Conservation (phyloP, 1,140 invertebrate species). For the Thaumetopoea pityocampa region DNA sequence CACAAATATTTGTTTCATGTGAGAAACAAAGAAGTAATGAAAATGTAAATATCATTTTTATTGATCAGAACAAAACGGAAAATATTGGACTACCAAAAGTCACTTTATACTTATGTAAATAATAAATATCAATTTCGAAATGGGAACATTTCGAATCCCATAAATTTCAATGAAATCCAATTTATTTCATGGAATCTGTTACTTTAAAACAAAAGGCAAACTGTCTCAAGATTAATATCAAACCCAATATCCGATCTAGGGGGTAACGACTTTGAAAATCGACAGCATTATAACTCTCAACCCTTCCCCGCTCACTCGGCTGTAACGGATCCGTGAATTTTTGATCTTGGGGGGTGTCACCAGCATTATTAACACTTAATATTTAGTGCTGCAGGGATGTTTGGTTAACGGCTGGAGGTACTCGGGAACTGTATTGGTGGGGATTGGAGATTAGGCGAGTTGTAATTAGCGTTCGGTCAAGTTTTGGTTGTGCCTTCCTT, state of each 20-base stretch:
- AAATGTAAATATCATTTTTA: too few relatives aligned
- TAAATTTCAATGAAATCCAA: slow-evolving; percentile 11
- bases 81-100: too few relatives aligned
- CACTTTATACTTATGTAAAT: too few relatives aligned
- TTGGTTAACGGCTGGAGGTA: slow-evolving; percentile 30
- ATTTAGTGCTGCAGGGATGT: slow-evolving; percentile 51
- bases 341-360: slow-evolving; percentile 52
- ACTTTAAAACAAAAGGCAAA: slow-evolving; percentile 14
- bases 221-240: slow-evolving; percentile 38
- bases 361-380: slow-evolving; percentile 68
- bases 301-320: slow-evolving; percentile 37
- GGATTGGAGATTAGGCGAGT: too few relatives aligned
- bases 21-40: too few relatives aligned
- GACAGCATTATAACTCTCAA: slow-evolving; percentile 26
- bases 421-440: too few relatives aligned
- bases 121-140: slow-evolving; percentile 5
- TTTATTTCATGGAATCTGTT: slow-evolving; percentile 6
- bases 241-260: slow-evolving; percentile 49
- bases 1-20: too few relatives aligned
- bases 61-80: too few relatives aligned
- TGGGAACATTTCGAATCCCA: slow-evolving; percentile 1
- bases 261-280: slow-evolving; percentile 51
- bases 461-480: slow-evolving; percentile 4
- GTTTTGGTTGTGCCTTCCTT: too few relatives aligned
- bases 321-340: slow-evolving; percentile 57